Evolutionary conservation across 2,888 invertebrate species (phyloP), one percentile per base, ranked within the genome.

Genomic region (Coenonympha arcania): DNA sequence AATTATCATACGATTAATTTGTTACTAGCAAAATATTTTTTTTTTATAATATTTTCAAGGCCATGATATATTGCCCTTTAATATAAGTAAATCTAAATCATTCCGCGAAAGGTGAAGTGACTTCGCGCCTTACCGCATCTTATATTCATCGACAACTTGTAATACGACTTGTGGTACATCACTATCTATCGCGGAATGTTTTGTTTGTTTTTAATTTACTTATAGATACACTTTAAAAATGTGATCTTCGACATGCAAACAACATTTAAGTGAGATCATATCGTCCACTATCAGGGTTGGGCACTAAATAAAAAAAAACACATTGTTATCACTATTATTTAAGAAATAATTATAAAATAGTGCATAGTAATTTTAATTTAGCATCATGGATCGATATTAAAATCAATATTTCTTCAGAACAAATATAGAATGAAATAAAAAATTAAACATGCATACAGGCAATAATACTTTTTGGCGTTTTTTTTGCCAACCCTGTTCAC

Each of bases 251-350:
- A 58, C 64, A 60, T 64, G 70, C 45, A 36, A 45, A 72, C 66
- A 74, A 76, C 70, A 69, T 66, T 59, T 60, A 54, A 68, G 69
- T 77, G 84, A 84, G 84, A 84, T 84, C 83, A 82, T 70, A 74
- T 60, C 66, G 28, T 74, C 69, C 64, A 71, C 39, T 39, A 39
- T 39, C 15, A 39, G 24, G 22, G 39, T 39, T 24, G 39, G 24
- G 22, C 22, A 2, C 9, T 39, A 1, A 15, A 11, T 16, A 6
- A 6, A 1, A 15, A 6, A 4, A 3, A 8, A 15, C 8, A 15
- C 6, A 28, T 1, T 5, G 3, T 6, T 9, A 15, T 13, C 16
- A 16, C 16, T 9, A n/a, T n/a, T n/a, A n/a, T n/a, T n/a, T n/a
- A n/a, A n/a, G n/a, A n/a, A n/a, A n/a, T n/a, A n/a, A n/a, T n/a